Evolutionary conservation across 2,888 invertebrate genomes (phyloP).

Genomic region (Lasioglossum figueresi): DNA sequence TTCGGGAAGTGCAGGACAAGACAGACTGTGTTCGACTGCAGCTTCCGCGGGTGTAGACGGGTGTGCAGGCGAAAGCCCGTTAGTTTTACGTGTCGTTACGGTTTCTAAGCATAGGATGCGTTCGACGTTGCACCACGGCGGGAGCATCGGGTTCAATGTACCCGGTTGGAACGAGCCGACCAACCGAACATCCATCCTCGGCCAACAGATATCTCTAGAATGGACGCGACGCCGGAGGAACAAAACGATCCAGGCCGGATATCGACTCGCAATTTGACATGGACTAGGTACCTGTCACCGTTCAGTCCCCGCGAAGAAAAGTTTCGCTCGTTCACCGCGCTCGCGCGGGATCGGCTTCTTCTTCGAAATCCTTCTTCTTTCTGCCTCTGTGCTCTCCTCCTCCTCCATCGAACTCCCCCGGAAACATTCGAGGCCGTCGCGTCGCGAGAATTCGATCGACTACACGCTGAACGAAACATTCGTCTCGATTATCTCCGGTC

Average conservation of each 20-base stretch:
- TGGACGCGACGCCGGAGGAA: conserved; percentile 53
- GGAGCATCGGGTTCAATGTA: conserved; percentile 75
- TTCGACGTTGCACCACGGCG: conserved; percentile 72
- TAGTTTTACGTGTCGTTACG: conserved; percentile 82
- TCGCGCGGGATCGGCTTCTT: not conserved
- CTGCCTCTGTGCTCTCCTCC: not conserved
- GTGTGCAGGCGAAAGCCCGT: conserved; percentile 72
- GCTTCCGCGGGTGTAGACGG: conserved; percentile 71
- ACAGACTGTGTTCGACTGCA: conserved; percentile 31
- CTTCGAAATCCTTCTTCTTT: not conserved
- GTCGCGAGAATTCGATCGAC: conserved; percentile 66
- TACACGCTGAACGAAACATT: conserved; percentile 66
- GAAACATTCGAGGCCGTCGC: not conserved
- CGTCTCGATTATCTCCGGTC: conserved; percentile 68
- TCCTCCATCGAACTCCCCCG: conserved; percentile 1
- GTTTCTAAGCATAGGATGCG: conserved; percentile 80
- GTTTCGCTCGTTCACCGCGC: conserved; percentile 70
- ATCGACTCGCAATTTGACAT: conserved; percentile 78
- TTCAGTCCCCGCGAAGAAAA: conserved; percentile 69
- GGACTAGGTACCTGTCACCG: conserved; percentile 69
- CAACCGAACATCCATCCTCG: conserved; percentile 71
- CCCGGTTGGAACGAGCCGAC: conserved; percentile 65
- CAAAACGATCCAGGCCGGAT: conserved; percentile 59
- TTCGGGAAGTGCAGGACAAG: not conserved
- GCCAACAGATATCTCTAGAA: conserved; percentile 69